Percentiles rank a stretch among this genome's conserved stretches.
Conservation (phyloP, 2,113 vertebrate species). For the Cheilinus undulatus region DNA sequence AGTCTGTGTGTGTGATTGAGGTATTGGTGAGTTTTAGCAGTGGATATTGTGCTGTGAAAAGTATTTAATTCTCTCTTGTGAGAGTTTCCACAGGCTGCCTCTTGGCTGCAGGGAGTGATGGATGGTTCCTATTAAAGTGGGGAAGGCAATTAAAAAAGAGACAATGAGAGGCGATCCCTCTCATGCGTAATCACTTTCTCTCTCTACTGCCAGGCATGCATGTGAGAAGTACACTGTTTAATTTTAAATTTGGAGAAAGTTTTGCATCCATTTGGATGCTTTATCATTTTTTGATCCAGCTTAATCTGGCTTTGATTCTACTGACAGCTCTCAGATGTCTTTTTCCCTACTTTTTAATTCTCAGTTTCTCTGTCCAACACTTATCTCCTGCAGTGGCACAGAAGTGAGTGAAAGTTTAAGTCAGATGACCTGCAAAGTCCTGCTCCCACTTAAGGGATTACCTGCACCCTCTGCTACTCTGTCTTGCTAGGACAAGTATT, state of each 20-base stretch:
- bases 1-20: constrained; percentile 12
- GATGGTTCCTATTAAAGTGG: constrained; percentile 75
- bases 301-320: background rate
- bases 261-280: background rate
- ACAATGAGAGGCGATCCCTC: constrained; percentile 51
- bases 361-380: background rate
- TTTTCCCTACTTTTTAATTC: background rate
- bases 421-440: constrained; percentile 3
- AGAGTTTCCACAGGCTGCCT: constrained; percentile 51
- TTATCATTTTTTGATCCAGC: constrained; percentile 3
- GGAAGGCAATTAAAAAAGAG: constrained; percentile 75
- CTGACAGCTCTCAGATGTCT: background rate
- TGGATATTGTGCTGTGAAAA: constrained; percentile 26
- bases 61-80: constrained; percentile 29
- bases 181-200: constrained; percentile 61
- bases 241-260: constrained; percentile 1
- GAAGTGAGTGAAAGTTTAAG: background rate
- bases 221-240: background rate
- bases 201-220: constrained; percentile 13
- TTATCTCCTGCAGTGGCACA: background rate
- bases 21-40: constrained; percentile 24
- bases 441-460: constrained; percentile 35
- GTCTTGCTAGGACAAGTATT: constrained; percentile 6
- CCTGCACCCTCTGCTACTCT: background rate
- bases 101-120: constrained; percentile 60